Base-by-base conservation (phyloP, 2,888 invertebrate genomes). In the Patella pellucida region DNA sequence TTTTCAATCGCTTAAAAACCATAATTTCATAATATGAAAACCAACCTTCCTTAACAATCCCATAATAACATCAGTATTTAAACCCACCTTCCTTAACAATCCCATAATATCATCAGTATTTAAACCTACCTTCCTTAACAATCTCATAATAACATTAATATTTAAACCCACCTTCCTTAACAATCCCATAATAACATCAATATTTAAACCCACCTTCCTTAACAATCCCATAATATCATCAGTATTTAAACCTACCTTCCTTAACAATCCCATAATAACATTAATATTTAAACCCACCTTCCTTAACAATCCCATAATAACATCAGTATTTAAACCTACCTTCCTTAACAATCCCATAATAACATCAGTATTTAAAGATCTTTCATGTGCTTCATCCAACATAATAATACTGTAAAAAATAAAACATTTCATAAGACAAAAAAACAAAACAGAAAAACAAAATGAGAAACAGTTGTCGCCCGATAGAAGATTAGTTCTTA, bases 21-120 rank as follows among this genome's bases (percentile, higher is more conserved):
- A 41, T 9, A 9, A 41, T 41, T 41, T 41, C 41, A 4, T 41
- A 5, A 41, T 41, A 41, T 41, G 31, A 5, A 41, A 41, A 41
- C 4, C 31, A 0, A 41, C 31, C 31, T 41, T 41, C 5, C 5
- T 41, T 31, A 31, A 31, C 31, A 31, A 31, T 31, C 4, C 31
- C 31, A 31, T n/a, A n/a, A n/a, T n/a, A n/a, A n/a, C n/a, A n/a
- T n/a, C n/a, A n/a, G n/a, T n/a, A n/a, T n/a, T n/a, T n/a, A n/a
- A n/a, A n/a, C n/a, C 67, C 72, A 87, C 87, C 92, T 98, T 99
- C 90, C 97, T 97, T 74, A 99, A 89, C 0, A 99, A 92, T 0
- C 98, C 98, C 93, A 99, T 94, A 0, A 98, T 92, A 54, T 98
- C 95, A 87, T 99, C 99, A 0, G 98, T 98, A 90, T 97, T 94